Conservation (phyloP, 2,888 invertebrate genomes). For the Sceliomorpha sp. region DNA sequence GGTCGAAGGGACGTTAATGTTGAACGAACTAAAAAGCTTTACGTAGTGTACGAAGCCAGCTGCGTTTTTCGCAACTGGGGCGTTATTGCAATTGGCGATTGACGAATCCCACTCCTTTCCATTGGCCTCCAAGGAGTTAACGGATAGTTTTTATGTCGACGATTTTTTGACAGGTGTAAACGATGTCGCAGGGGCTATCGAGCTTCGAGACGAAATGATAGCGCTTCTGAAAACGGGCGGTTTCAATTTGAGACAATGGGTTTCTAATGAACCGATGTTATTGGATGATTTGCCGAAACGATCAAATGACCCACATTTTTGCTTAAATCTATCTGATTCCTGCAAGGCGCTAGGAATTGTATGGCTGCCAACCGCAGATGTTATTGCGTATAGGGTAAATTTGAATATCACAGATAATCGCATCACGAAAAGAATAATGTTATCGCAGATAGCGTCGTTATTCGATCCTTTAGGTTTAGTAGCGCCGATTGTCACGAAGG, state of each 20-base stretch:
- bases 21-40: neutral
- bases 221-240: neutral
- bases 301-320: too few species aligned
- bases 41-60: slow-evolving; percentile 6
- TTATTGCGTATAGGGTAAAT: too few species aligned
- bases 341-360: slow-evolving; percentile 5
- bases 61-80: slow-evolving; percentile 1
- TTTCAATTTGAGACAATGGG: slow-evolving; percentile 7
- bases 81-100: slow-evolving; percentile 1
- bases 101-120: slow-evolving; percentile 2
- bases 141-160: slow-evolving; percentile 4
- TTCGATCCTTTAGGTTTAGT: too few species aligned
- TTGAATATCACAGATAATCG: too few species aligned
- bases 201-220: slow-evolving; percentile 3
- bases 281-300: neutral
- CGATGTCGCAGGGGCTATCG: neutral
- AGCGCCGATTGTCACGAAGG: too few species aligned
- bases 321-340: too few species aligned
- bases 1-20: neutral
- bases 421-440: too few species aligned
- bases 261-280: neutral
- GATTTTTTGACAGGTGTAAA: too few species aligned
- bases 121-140: neutral
- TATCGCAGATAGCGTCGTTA: too few species aligned
- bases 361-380: slow-evolving; percentile 6